A percentile compares a stretch with the other conserved stretches of the same genome.
Evolutionary conservation across 2,113 vertebrate genomes (phyloP).

Genomic region (Nyctereutes procyonoides): DNA sequence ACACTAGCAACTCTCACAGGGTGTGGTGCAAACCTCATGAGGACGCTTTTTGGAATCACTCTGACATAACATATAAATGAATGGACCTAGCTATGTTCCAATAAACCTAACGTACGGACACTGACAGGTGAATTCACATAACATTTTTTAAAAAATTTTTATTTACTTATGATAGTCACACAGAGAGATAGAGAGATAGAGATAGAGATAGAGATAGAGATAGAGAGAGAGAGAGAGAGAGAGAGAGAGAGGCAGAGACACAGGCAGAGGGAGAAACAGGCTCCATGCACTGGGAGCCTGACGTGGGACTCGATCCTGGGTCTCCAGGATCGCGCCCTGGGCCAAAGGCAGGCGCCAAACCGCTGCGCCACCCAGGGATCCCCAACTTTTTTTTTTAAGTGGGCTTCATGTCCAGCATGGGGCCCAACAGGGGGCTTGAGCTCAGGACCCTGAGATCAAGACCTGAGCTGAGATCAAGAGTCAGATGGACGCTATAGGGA

Average conservation of each 20-base stretch:
- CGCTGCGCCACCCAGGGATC: no score
- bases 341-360: no score
- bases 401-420: neutral
- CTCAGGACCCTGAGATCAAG: neutral
- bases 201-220: no score
- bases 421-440: neutral
- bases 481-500: neutral
- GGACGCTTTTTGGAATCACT: neutral
- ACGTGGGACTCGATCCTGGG: no score
- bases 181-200: no score
- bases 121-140: neutral
- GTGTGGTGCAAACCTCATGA: fast-evolving
- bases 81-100: neutral
- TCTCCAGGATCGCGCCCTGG: no score
- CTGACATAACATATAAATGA: neutral
- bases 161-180: no score
- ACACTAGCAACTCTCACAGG: neutral
- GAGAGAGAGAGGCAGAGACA: no score
- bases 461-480: neutral
- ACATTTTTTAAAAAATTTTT: no score
- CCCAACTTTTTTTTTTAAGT: neutral
- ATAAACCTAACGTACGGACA: neutral
- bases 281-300: no score
- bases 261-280: no score
- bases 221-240: no score